phyloP scores from a whole-genome alignment of 2,888 invertebrate species.

The Acanthacorydalis orientalis region DNA sequence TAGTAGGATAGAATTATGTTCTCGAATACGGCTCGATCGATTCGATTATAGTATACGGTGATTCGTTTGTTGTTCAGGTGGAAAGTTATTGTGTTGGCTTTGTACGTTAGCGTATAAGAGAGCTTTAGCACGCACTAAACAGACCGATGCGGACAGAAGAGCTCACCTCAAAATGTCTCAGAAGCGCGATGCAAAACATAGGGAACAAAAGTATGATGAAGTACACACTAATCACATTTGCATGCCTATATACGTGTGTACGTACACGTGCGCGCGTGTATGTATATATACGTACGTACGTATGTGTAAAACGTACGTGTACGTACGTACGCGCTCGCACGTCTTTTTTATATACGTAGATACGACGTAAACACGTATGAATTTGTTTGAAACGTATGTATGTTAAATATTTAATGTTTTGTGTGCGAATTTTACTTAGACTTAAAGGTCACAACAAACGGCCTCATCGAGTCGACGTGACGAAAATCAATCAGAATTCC shows the following conservation, averaged over 20 bases:
- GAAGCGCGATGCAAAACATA: constrained; percentile 31
- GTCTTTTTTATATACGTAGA: too few species aligned
- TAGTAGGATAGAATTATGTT: too few species aligned
- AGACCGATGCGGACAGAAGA: constrained; percentile 53
- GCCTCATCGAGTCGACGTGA: constrained; percentile 48
- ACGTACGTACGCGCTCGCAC: too few species aligned
- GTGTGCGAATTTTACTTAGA: constrained; percentile 23
- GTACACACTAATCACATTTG: neutral
- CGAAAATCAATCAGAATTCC: constrained; percentile 24
- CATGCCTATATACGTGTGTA: neutral
- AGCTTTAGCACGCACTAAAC: constrained; percentile 81
- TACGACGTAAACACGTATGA: too few species aligned
- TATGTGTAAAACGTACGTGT: too few species aligned
- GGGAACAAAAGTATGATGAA: constrained; percentile 30
- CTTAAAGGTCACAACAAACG: constrained; percentile 52
- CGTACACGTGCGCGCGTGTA: too few species aligned
- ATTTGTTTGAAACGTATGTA: too few species aligned
- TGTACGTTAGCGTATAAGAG: constrained; percentile 87
- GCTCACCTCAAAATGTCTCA: constrained; percentile 31
- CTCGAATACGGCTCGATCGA: neutral
- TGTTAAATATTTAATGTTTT: neutral
- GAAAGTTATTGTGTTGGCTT: constrained; percentile 87
- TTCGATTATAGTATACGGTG: neutral
- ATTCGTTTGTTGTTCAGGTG: constrained; percentile 41
- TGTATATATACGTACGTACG: too few species aligned